A percentile compares a stretch with the other conserved stretches of the same genome.
phyloP scores from a whole-genome alignment of 2,797 vertebrate genomes.

The Rhadinocentrus ornatus region DNA sequence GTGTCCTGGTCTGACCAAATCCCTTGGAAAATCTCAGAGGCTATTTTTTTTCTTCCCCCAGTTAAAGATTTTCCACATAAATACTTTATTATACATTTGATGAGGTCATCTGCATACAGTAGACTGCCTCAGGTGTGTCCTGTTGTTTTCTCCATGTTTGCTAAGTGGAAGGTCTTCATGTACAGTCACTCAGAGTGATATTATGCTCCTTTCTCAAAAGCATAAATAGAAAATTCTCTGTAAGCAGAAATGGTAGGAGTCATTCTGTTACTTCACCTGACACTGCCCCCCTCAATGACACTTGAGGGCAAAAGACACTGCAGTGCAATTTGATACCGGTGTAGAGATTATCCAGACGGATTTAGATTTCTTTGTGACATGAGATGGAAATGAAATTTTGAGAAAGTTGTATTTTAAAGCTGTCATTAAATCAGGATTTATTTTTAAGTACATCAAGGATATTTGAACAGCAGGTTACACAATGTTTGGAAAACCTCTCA shows the following conservation, averaged over 20 bases:
- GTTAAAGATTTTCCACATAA: slow-evolving; percentile 44
- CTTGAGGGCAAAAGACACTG: slow-evolving; percentile 68
- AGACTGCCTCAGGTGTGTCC: neutral
- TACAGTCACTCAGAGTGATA: neutral
- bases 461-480: slow-evolving; percentile 59
- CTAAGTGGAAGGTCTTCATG: slow-evolving; percentile 9
- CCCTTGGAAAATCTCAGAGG: slow-evolving; percentile 56
- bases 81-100: neutral
- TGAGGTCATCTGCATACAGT: neutral
- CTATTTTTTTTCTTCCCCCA: slow-evolving; percentile 13
- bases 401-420: slow-evolving; percentile 70
- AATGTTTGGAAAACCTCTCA: slow-evolving; percentile 19
- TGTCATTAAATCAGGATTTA: slow-evolving; percentile 78
- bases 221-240: neutral
- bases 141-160: neutral
- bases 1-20: slow-evolving; percentile 71
- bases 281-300: slow-evolving; percentile 64
- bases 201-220: neutral
- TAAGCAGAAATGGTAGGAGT: slow-evolving; percentile 13
- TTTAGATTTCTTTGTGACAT: slow-evolving; percentile 82
- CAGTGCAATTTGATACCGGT: slow-evolving; percentile 68
- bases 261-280: slow-evolving; percentile 26
- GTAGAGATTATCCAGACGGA: slow-evolving; percentile 78
- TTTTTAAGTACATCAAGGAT: slow-evolving; percentile 66
- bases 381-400: slow-evolving; percentile 78